Evolutionary conservation across 2,113 vertebrate genomes (phyloP).

Genomic region (Talpa occidentalis): DNA sequence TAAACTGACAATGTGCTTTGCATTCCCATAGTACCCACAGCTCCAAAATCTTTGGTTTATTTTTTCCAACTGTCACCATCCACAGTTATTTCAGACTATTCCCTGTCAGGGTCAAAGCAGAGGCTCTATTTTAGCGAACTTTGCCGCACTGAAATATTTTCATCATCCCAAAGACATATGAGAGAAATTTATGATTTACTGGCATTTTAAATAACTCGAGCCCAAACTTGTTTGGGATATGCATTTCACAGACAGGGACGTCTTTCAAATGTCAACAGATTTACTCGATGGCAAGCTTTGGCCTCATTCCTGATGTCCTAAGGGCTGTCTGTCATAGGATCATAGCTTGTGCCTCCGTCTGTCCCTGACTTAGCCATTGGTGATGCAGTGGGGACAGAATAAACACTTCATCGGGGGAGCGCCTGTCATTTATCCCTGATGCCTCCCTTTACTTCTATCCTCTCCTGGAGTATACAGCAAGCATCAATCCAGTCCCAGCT

Average conservation of each 20-base stretch:
- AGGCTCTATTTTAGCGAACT: background rate
- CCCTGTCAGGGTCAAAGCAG: conserved; percentile 51
- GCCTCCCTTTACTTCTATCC: background rate
- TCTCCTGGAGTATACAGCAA: background rate
- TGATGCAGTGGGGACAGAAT: background rate
- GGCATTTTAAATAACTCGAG: background rate
- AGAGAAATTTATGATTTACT: background rate
- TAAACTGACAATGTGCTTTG: background rate
- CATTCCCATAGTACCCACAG: background rate
- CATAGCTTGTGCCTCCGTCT: background rate
- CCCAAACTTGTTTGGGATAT: background rate
- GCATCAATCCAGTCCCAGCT: background rate
- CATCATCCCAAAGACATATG: background rate
- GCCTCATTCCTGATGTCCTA: background rate
- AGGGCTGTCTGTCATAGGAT: background rate
- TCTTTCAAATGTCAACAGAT: background rate
- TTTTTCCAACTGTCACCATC: background rate
- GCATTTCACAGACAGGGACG: background rate
- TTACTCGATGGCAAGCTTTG: background rate
- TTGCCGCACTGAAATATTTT: conserved; percentile 54
- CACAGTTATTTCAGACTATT: conserved; percentile 18
- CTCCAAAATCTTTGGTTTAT: background rate
- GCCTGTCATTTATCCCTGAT: rapidly evolving
- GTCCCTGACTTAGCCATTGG: background rate
- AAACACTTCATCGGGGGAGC: background rate